phyloP scores from a whole-genome alignment of 2,797 vertebrate species.

The Onychomys torridus region DNA sequence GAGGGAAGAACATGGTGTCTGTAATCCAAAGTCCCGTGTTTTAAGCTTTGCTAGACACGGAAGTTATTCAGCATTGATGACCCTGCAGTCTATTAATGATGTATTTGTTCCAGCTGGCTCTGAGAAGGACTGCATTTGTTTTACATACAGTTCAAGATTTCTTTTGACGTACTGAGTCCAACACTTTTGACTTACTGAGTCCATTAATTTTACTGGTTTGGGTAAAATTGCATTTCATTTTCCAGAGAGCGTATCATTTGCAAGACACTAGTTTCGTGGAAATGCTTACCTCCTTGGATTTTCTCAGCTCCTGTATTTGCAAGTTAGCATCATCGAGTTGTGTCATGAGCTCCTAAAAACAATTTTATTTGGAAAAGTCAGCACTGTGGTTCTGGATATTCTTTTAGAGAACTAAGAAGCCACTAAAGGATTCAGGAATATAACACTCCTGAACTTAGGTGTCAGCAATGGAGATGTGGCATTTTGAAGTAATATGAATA shows the following conservation, averaged over 20 bases:
- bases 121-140: slow-evolving; percentile 34
- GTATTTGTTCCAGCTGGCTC: not conserved
- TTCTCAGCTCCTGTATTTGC: slow-evolving; percentile 73
- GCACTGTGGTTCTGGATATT: not conserved
- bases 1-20: not conserved
- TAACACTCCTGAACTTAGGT: slow-evolving; percentile 36
- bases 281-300: slow-evolving; percentile 75
- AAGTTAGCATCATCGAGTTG: slow-evolving; percentile 70
- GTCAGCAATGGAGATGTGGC: not conserved
- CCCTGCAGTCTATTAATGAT: not conserved
- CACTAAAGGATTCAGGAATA: not conserved
- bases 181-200: not conserved
- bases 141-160: slow-evolving; percentile 23
- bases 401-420: slow-evolving; percentile 49
- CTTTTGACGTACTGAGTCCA: not conserved
- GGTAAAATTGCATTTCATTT: slow-evolving; percentile 31
- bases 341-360: slow-evolving; percentile 78
- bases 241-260: not conserved
- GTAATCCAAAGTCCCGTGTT: not conserved
- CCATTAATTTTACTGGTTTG: not conserved
- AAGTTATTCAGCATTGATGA: not conserved
- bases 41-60: not conserved
- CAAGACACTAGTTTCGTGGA: not conserved
- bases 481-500: slow-evolving; percentile 54
- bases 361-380: slow-evolving; percentile 66